These are phyloP conservation scores for Agrochola litura DNA, from an alignment of 2,888 invertebrate genomes.

Conservation along the genomic window DNA sequence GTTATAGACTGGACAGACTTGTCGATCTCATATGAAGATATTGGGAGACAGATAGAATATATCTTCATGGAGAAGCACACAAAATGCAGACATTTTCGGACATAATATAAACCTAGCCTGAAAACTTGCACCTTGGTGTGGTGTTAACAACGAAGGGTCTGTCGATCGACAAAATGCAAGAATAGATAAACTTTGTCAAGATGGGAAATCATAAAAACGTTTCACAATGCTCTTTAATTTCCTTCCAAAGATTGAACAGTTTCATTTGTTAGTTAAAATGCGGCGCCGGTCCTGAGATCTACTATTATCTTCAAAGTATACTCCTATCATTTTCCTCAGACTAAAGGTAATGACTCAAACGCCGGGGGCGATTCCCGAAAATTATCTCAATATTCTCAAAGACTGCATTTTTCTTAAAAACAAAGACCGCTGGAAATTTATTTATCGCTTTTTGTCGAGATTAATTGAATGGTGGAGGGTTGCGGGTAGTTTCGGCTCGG, in stretches of 20 bases:
- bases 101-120: background rate
- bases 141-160: too few species aligned
- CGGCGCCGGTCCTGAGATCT: constrained; percentile 52
- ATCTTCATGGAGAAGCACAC: background rate
- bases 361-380: constrained; percentile 57
- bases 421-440: constrained; percentile 81
- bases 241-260: constrained; percentile 16
- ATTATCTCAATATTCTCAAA: constrained; percentile 68
- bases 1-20: background rate
- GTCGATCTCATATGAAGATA: background rate
- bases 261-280: constrained; percentile 35
- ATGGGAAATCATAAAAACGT: background rate
- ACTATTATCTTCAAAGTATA: constrained; percentile 48
- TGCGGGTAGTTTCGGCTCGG: constrained; percentile 79
- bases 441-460: constrained; percentile 82
- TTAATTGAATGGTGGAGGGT: constrained; percentile 83
- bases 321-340: constrained; percentile 41
- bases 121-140: background rate
- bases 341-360: constrained; percentile 52
- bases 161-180: background rate
- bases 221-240: constrained; percentile 1
- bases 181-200: background rate
- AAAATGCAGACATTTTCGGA: background rate
- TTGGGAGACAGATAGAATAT: background rate
- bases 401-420: constrained; percentile 76